A percentile compares a stretch with the other conserved stretches of the same genome.
phyloP scores from a whole-genome alignment of 2,888 invertebrate genomes.

The Drosophila subquinaria region DNA sequence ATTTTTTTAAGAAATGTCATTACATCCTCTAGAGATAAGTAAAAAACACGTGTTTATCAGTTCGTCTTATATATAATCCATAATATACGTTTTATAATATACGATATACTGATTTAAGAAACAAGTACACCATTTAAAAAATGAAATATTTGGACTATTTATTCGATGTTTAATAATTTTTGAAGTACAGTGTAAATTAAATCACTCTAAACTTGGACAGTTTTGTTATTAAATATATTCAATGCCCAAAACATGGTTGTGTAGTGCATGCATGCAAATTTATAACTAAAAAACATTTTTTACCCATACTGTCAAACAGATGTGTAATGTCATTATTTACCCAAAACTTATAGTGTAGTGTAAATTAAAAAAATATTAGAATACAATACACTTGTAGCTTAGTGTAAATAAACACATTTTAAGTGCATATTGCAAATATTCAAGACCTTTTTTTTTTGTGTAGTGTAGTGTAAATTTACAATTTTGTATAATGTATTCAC shows the following conservation, averaged over 20 bases:
- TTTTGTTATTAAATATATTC: neutral
- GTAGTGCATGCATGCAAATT: neutral
- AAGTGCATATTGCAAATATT: too few relatives aligned
- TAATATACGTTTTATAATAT: too few relatives aligned
- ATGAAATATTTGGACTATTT: neutral
- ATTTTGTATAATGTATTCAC: fast-evolving
- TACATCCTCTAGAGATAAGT: neutral
- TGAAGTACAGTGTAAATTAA: neutral
- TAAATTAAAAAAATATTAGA: too few relatives aligned
- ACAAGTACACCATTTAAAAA: too few relatives aligned
- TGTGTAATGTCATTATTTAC: neutral
- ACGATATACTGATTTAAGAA: too few relatives aligned
- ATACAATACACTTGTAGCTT: too few relatives aligned
- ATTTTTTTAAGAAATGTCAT: neutral
- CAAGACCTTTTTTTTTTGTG: too few relatives aligned
- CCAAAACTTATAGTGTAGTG: too few relatives aligned
- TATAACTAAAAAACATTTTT: neutral
- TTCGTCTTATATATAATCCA: too few relatives aligned
- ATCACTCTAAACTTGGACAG: neutral
- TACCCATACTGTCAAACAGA: neutral
- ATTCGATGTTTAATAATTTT: neutral
- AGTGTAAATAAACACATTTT: too few relatives aligned
- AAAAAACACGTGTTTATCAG: neutral
- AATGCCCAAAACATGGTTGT: neutral
- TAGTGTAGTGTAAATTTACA: too few relatives aligned